Base-by-base conservation (phyloP, 2,797 vertebrate species). In the Myripristis jacobus region DNA sequence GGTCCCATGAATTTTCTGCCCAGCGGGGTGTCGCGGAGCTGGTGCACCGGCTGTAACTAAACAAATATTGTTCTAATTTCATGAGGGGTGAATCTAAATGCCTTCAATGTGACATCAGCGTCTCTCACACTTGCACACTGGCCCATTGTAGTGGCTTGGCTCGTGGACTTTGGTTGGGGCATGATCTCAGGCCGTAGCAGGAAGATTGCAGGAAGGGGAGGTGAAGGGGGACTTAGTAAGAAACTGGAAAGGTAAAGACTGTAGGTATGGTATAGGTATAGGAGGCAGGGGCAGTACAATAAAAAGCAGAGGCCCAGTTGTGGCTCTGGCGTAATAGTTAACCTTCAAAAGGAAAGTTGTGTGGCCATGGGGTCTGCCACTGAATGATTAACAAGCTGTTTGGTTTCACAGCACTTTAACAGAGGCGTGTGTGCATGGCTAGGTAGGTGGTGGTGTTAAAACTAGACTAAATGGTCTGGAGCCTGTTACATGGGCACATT, bases 51-150 rank as follows among this genome's bases (percentile, higher is more conserved):
- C 79, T 83, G 70, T 83, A 90, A 89, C 92, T 93, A 91, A 93
- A 92, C 92, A 94, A 94, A 94, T 93, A 93, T 94, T 94, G 92
- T 89, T 92, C 86, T 88, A 80, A 85, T 92, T 94, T 93, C 85
- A 86, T 55, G 75, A 91, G 81, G 79, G 88, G 86, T 89, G 82
- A 92, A 91, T 92, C 83, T 79, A 88, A 92, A 94, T 94, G 88
- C 91, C 84, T 92, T 89, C 67, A 68, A 80, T 89, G 90, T 94
- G 94, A 94, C 93, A 92, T 93, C 92, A 93, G 88, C 72, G 73
- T 88, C 69, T 90, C 83, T 84, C 81, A 70, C 85, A 74, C 81
- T 86, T 53, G 55, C 89, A 94, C 92, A 93, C 89, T 94, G 90
- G 83, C 67, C 85, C 89, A 93, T 94, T 94, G 92, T 95, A 61